These are phyloP conservation scores for Gymnopithys bicolor DNA, from an alignment of 2,797 vertebrate species.

Conservation along the genomic window DNA sequence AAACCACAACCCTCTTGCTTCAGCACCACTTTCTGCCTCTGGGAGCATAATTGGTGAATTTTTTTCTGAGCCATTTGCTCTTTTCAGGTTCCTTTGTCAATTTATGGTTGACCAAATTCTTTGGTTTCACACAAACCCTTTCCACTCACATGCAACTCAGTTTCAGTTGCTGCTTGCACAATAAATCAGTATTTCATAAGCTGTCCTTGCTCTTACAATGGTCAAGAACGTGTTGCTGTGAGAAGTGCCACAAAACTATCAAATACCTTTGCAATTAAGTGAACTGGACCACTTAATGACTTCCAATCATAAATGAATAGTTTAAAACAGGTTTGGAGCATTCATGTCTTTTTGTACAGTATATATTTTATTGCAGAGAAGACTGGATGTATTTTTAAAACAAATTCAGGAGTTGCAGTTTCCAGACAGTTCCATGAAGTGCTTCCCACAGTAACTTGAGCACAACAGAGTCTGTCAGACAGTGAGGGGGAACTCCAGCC, in stretches of 20 bases:
- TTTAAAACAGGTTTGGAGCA: neutral
- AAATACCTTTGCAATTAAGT: neutral
- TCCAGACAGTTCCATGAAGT: neutral
- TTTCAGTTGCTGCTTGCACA: neutral
- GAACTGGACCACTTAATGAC: neutral
- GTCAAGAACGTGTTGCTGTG: neutral
- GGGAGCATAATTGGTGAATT: neutral
- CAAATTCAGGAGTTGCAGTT: neutral
- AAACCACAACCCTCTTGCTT: neutral
- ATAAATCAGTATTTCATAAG: neutral
- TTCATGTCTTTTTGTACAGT: neutral
- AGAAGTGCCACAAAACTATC: neutral
- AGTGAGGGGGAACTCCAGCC: neutral
- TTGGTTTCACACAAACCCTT: neutral
- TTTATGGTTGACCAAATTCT: neutral
- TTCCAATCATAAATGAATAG: neutral
- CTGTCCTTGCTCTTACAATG: neutral
- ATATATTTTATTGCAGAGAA: conserved; percentile 67
- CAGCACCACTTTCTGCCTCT: neutral
- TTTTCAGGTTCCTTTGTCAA: neutral
- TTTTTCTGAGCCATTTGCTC: neutral
- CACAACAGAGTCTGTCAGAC: neutral
- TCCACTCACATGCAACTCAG: neutral
- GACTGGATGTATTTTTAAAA: conserved; percentile 11
- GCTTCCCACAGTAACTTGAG: neutral